Base-by-base conservation (phyloP, 2,113 vertebrate genomes). In the Uria aalge region DNA sequence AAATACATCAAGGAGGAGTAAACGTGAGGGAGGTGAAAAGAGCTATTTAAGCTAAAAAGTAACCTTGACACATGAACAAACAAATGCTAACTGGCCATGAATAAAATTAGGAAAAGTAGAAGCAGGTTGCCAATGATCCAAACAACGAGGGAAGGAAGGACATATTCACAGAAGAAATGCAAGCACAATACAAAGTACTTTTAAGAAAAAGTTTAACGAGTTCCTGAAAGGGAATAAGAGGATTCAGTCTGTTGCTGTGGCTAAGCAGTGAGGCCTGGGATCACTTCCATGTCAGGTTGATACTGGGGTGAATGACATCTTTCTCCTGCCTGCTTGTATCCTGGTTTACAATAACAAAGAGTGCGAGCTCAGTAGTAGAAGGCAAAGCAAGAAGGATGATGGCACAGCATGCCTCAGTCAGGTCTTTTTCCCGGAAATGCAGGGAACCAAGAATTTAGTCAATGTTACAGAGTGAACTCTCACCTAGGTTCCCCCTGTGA, bases 51-150 rank as follows among this genome's bases (percentile, higher is more conserved):
- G 34, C 80, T 89, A 81, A 87, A 88, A 94, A 34, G 66, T 89
- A 78, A 92, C 80, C 23, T 89, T 92, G 86, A 80, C 84, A 90
- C 69, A 73, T 68, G 93, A 92, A 95, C 73, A 96, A 91, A 94
- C 47, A 71, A 87, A 92, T 81, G 34, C 29, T 89, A 92, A 94
- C 43, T 45, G 57, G 19, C 30, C 52, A 64, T 88, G 94, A 95
- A 94, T 95, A 94, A 89, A 95, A 74, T 90, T 57, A 94, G 34
- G 68, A 92, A 81, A 91, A 75, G 60, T 55, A 72, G 63, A 87
- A 95, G 40, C 24, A 91, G 32, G 36, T 93, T 94, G 69, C 66
- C 69, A 87, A 40, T 79, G 81, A 84, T 55, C n/a, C 64, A 84
- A 89, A 96, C 79, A 89, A 92, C 48, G 47, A 91, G 48, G 32